Base-by-base conservation (phyloP, 2,888 invertebrate genomes). In the Dexiosoma caninum region DNA sequence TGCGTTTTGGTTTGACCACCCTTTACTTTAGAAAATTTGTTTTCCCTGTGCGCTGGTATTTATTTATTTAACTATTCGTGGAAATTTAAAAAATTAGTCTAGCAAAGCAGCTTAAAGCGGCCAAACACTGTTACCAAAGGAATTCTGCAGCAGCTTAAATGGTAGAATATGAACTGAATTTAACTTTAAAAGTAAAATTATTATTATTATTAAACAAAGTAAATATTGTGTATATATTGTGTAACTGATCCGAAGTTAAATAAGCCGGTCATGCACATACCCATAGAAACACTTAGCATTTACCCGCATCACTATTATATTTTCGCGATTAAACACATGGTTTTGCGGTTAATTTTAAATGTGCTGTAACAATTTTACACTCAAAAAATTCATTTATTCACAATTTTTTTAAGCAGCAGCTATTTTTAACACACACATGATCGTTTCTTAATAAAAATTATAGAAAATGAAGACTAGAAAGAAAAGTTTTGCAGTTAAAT, bases 311-410 rank as follows among this genome's bases (percentile, higher is more conserved):
- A 14, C 32, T 10, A 60, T 37, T 42, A 72, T n/a, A 42, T 71
- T 46, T 60, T 49, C 35, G n/a, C 64, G n/a, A 57, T 64, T 77
- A 69, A 77, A 70, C 55, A 55, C 37, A 69, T 71, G 64, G 51
- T 71, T 64, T 51, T 66, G 77, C 21, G 77, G 64, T 71, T 35
- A 71, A 67, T 67, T 67, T 46, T 59, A 51, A 64, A 59, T 66
- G 42, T 23, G 35, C 32, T 51, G 12, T 0, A 32, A 67, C 23
- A 12, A 21, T 37, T 19, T 10, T 40, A 72, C 51, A 53, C 71
- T 23, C 60, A 16, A 42, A 53, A 27, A 16, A 35, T 21, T n/a
- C n/a, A n/a, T n/a, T n/a, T n/a, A n/a, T n/a, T n/a, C n/a, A n/a
- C n/a, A n/a, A n/a, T n/a, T n/a, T n/a, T n/a, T n/a, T n/a, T n/a